Base-by-base conservation (phyloP, 1,140 invertebrate species). In the Scaptomyza pallida region DNA sequence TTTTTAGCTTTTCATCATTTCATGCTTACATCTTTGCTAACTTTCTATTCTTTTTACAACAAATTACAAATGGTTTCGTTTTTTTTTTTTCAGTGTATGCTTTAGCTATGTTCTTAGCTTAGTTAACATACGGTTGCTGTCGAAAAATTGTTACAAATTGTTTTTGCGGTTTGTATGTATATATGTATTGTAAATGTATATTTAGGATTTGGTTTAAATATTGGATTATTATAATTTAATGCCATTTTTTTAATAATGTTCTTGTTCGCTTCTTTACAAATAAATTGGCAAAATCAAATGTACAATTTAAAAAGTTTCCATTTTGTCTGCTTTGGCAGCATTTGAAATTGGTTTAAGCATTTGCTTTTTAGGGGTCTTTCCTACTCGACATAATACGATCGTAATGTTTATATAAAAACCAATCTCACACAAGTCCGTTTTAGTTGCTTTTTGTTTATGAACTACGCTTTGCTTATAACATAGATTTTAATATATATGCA, bases 11-110 rank as follows among this genome's bases (percentile, higher is more conserved):
- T 55, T 19, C 54, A 19, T 78, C 54, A 19, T 78, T 62, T 54
- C 48, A 52, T 30, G 47, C 47, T 50, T 26, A 48, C 23, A 48
- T 50, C 5, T 13, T 55, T 26, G 37, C 52, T 62, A 37, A 40
- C 44, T 13, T 60, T 51, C 64, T 62, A 69, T 72, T 13, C 73
- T 86, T 82, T 88, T 88, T 88, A 88, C 82, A 88, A 88, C 82
- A 88, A 86, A 88, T 88, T 88, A 88, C 82, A 88, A 88, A 82
- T 88, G 62, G 62, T 88, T 72, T 26, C 21, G 3, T 23, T 64
- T 68, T 61, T 64, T 79, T 73, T 56, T 60, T 74, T 40, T 19
- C 37, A 76, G 72, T 70, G 64, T 76, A 64, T 75, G 50, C 30
- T 61, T 72, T 72, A 67, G 56, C 56, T 64, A 62, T 68, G 33